Base-by-base conservation (phyloP, 1,140 invertebrate genomes). In the Caenorhabditis tropicalis region DNA sequence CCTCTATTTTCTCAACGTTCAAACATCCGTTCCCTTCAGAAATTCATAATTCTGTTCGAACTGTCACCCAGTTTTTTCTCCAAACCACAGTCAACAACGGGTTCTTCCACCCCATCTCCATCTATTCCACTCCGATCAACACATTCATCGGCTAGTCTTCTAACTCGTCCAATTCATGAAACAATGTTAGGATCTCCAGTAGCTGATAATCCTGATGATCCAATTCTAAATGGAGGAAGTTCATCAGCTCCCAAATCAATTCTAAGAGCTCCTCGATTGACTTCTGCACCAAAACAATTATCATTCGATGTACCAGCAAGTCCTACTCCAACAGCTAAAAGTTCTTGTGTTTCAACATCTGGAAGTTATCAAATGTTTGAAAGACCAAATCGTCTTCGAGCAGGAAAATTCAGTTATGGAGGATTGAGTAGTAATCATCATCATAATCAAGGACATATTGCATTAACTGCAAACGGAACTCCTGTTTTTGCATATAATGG, bases 351-450 rank as follows among this genome's bases (percentile, higher is more conserved):
- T 5, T 84, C 83, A 15, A 51, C 60, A 15, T 74, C 58, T 36
- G 83, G 53, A 27, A 74, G 58, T 24, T 84, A 84, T 65, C 58
- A 82, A 21, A 81, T 84, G 70, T 84, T 84, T 31, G 83, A 84
- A 58, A 46, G 83, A 80, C 79, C 70, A 19, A 74, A 15, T 24
- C 21, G 83, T 53, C 74, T 58, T 15, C 39, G 79, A 39, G 79
- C 65, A 1, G 65, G 65, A 43, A 74, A 74, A n/a, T 74, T 74
- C 36, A 33, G 27, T 31, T 74, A 74, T 74, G 65, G 65, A 74
- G 65, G 65, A 15, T 43, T 74, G n/a, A 43, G 16, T 7, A 74
- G 65, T 43, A 74, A 74, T 46, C 65, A 74, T 21, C 29, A 39
- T 46, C 65, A 74, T 24, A 15, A 74, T 46, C 65, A 74, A 24